Evolutionary conservation across 2,888 invertebrate species (phyloP), one percentile per base, ranked within the genome.

Genomic region (Dynastes hyllus): DNA sequence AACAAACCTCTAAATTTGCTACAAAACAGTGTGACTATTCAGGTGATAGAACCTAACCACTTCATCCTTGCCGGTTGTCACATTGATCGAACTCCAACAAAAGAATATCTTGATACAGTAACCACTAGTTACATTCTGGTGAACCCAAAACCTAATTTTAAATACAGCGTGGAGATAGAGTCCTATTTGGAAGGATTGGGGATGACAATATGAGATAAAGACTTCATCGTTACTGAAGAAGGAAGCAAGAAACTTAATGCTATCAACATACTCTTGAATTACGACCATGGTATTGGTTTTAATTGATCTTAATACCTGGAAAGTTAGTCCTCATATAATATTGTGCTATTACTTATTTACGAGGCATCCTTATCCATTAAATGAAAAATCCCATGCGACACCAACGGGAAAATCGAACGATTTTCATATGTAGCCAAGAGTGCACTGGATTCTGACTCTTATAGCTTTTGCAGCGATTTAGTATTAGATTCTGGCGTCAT

Each of bases 1-100:
- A 53, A 27, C 78, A 71, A 63, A 27, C 0, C 8, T 13, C 27
- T 11, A 58, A 32, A 11, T 78, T 78, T 29, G 78, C 71, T 2
- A 63, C 27, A 9, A 32, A 53, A 1, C 63, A 16, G 13, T 2
- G 2, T 78, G 9, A 22, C 0, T 22, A 0, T 16, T 22, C 16
- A 22, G 16, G 16, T 22, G 0, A 22, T 22, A 22, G 16, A 51
- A 9, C 71, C 71, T 4, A 61, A 65, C 27, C 78, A 78, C 51
- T 78, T 78, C 37, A 6, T 78, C 9, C 78, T 71, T 9, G 32
- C 29, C 11, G 9, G 9, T 5, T 77, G 77, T 45, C n/a, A n/a
- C n/a, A 27, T 71, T 6, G 78, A 65, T n/a, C n/a, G 3, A 1
- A 45, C 16, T 22, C 16, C 16, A 22, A 22, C 16, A 22, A 22